Percentiles rank a stretch among this genome's conserved stretches.
These are phyloP conservation scores for Xestia ashworthii DNA, from an alignment of 2,888 invertebrate species.

Conservation along the genomic window DNA sequence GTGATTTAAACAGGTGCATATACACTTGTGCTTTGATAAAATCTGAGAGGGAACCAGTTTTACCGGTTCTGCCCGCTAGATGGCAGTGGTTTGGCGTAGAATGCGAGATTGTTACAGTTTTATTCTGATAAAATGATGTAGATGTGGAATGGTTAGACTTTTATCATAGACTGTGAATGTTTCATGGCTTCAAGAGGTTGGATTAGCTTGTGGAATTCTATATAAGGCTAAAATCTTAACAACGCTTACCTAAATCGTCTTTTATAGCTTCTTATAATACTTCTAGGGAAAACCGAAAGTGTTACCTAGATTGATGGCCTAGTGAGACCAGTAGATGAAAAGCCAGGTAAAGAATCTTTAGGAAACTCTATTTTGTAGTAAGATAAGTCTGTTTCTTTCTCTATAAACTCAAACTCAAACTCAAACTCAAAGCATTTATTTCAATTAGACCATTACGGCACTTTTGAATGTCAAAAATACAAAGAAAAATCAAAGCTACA, in stretches of 20 bases:
- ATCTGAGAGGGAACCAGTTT: constrained; percentile 45
- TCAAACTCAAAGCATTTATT: too few species aligned
- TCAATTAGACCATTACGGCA: too few species aligned
- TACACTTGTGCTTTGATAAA: constrained; percentile 38
- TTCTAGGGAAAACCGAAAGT: background rate
- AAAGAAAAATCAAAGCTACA: too few species aligned
- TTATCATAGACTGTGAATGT: background rate
- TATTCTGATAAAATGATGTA: constrained; percentile 6
- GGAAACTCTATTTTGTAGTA: background rate
- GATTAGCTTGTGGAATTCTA: background rate
- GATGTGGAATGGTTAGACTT: background rate
- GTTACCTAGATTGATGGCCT: background rate
- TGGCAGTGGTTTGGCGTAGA: constrained; percentile 34
- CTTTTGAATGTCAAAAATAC: too few species aligned
- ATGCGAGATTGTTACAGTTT: constrained; percentile 45
- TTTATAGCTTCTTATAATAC: background rate
- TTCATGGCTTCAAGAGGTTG: background rate
- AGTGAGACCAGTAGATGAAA: background rate
- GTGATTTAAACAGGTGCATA: constrained; percentile 57
- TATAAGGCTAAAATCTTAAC: background rate
- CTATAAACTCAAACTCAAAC: too few species aligned
- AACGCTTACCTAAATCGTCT: background rate
- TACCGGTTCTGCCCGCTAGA: constrained; percentile 51
- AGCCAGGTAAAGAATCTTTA: background rate
- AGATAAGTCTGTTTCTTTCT: background rate